Evolutionary conservation across 2,888 invertebrate genomes (phyloP).

Genomic region (Argyra leucocephala): DNA sequence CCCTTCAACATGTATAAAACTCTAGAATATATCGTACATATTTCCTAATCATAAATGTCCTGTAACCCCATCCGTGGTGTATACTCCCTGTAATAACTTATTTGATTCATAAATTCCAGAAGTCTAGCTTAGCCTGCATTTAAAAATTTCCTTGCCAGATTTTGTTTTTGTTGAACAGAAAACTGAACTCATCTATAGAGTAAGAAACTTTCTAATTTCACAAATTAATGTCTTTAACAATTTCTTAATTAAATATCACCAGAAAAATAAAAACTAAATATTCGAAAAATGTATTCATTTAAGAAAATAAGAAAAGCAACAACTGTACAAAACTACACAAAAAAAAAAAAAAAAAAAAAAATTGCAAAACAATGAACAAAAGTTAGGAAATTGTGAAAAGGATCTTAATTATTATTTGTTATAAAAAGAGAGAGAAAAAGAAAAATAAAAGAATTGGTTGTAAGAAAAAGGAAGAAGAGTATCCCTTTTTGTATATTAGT

Average conservation of each 20-base stretch:
- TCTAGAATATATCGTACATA: no score
- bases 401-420: slow-evolving; percentile 1
- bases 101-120: no score
- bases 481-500: not conserved
- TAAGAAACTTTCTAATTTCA: not conserved
- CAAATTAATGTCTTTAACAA: not conserved
- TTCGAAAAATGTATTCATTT: not conserved
- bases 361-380: not conserved
- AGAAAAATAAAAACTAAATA: not conserved
- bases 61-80: no score
- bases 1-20: no score
- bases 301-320: not conserved
- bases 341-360: not conserved
- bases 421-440: not conserved
- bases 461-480: not conserved
- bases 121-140: no score
- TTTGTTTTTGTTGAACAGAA: no score
- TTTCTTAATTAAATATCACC: slow-evolving; percentile 4
- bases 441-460: not conserved
- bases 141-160: no score
- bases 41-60: no score
- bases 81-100: no score
- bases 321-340: not conserved
- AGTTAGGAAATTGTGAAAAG: slow-evolving; percentile 6
- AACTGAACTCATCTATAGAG: no score